Base-by-base conservation (phyloP, 2,888 invertebrate genomes). In the Dasysyrphus tricinctus region DNA sequence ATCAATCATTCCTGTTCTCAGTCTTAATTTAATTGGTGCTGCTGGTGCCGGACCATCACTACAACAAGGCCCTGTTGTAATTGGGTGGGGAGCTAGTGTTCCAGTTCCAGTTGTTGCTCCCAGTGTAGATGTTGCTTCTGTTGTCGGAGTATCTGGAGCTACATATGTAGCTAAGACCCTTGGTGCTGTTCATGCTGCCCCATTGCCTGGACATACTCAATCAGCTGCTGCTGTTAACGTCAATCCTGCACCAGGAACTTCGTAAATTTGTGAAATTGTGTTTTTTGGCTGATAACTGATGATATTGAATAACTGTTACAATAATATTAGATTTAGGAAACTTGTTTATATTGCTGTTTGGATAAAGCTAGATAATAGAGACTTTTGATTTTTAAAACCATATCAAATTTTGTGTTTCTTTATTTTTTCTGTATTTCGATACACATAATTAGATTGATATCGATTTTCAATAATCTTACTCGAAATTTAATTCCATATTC, bases 131-230 rank as follows among this genome's bases (percentile, higher is more conserved):
- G 85, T 81, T 29, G 51, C 73, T 5, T 78, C 87, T 24, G 14
- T 39, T 37, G 69, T 57, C 9, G 86, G 57, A 51, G 80, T 24
- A 90, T 90, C 89, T 81, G 90, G 90, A 76, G 91, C 91, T 24
- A 89, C 89, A 49, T 91, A 91, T 49, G 91, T 91, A 29, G 91
- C 91, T 24, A 90, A 91, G 88, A 91, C 90, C 19, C 91, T 91
- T 69, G 91, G 91, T 44, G 91, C 91, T 61, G 83, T 91, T 0
- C 91, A 91, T 87, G 91, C 90, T 12, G 91, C 91, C 49, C 91
- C 91, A 39, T 88, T 91, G 80, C 78, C 91, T 37, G 91, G 91
- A 51, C 91, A 91, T 82, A 81, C 89, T 39, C 89, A 91, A 76
- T 91, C 91, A 74, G 91, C 90, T 74, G 89, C 90, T 72, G 88